Evolutionary conservation across 2,113 vertebrate genomes (phyloP).

Genomic region (Dromaius novaehollandiae): DNA sequence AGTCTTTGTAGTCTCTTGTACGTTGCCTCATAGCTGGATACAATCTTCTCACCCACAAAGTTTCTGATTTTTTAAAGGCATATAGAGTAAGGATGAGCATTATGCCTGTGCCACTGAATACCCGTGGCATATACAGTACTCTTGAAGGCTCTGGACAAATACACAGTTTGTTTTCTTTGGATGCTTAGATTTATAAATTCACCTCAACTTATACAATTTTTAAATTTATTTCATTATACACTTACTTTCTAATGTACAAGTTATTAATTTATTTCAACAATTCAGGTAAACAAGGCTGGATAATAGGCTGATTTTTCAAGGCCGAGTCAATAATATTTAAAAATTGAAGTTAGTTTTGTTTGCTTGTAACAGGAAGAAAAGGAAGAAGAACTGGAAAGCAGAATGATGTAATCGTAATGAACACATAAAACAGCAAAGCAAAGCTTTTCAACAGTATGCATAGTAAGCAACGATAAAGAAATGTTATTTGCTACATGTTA

Average conservation of each 20-base stretch:
- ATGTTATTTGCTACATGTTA: background rate
- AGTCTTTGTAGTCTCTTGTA: background rate
- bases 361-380: background rate
- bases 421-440: background rate
- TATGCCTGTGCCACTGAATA: background rate
- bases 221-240: background rate
- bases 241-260: background rate
- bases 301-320: background rate
- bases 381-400: background rate
- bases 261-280: background rate
- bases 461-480: background rate
- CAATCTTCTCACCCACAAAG: background rate
- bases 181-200: background rate
- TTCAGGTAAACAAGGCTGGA: background rate
- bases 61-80: background rate
- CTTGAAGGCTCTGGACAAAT: background rate
- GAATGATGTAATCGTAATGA: background rate
- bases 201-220: background rate
- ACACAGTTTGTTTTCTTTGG: background rate
- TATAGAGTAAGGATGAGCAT: background rate
- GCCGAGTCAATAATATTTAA: background rate
- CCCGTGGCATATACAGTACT: background rate
- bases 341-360: background rate
- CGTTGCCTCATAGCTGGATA: background rate
- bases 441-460: background rate